Evolutionary conservation across 1,140 invertebrate species (phyloP), one percentile per base, ranked within the genome.

Genomic region (Drosophila funebris): DNA sequence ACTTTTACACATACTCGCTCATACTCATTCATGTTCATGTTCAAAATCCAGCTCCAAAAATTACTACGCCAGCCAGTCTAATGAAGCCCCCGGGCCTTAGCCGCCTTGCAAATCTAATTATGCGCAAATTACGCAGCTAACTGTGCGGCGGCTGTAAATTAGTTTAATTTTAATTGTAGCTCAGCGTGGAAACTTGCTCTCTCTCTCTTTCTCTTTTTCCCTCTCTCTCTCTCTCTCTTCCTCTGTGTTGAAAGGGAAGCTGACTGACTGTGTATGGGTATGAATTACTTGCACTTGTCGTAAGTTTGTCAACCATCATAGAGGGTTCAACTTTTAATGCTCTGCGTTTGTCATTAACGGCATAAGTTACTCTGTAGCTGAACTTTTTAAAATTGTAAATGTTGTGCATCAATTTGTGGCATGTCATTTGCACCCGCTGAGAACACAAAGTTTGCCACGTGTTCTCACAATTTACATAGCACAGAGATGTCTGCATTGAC

Each of bases 111-210:
- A 50, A 70, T 60, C 60, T 74, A 77, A 77, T 77, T 77, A 74
- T 52, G 60, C 64, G 36, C 71, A 70, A 77, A 77, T 77, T 77
- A 74, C 66, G 36, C 71, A 62, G 71, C 71, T 74, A 74, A 77
- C 57, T 70, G 64, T 54, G 74, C 57, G 58, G 56, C 61, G 14
- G 3, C 13, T 60, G 46, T 56, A 74, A 74, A 77, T 77, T 64
- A 77, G 71, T 70, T 74, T 64, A 56, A 74, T 63, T 70, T 70
- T 72, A 67, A 52, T 33, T 52, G 48, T 27, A n/a, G n/a, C n/a
- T n/a, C n/a, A n/a, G n/a, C n/a, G n/a, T n/a, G n/a, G n/a, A n/a
- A n/a, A n/a, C n/a, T n/a, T n/a, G n/a, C n/a, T n/a, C n/a, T n/a
- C n/a, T n/a, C n/a, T n/a, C n/a, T n/a, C n/a, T n/a, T n/a, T n/a